Conservation (phyloP, 1,140 invertebrate genomes). For the Drosophila arawakana region DNA sequence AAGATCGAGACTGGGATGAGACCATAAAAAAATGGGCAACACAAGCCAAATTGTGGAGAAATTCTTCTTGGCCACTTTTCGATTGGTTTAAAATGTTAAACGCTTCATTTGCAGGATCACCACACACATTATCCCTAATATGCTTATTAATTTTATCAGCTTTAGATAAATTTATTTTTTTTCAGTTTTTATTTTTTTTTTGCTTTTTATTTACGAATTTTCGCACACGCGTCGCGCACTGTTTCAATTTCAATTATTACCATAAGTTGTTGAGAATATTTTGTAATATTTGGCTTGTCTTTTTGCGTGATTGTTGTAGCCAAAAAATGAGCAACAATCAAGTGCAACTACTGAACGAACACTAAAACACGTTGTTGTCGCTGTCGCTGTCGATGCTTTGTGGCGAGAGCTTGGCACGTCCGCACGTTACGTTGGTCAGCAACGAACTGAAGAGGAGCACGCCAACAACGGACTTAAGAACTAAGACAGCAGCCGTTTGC, state of each 20-base stretch:
- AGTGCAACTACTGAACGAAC: constrained; percentile 54
- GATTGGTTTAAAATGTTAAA: constrained; percentile 33
- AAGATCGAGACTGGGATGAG: constrained; percentile 21
- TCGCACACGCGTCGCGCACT: constrained; percentile 68
- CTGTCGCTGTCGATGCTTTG: constrained; percentile 11
- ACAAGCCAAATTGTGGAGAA: constrained; percentile 31
- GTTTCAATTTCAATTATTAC: constrained; percentile 19
- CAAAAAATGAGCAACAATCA: constrained; percentile 42
- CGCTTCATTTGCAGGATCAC: constrained; percentile 45
- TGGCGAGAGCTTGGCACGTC: constrained; percentile 81
- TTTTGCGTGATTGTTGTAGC: constrained; percentile 44
- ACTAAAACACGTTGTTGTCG: constrained; percentile 35
- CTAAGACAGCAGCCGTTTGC: constrained; percentile 72
- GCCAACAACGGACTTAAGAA: constrained; percentile 84
- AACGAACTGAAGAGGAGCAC: constrained; percentile 84
- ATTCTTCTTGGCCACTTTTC: constrained; percentile 33
- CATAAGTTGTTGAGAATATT: constrained; percentile 42
- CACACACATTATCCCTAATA: constrained; percentile 40
- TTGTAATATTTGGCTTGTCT: constrained; percentile 25
- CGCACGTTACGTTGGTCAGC: constrained; percentile 84
- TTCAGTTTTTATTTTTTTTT: constrained; percentile 38
- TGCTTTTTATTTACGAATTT: constrained; percentile 27
- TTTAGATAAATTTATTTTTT: constrained; percentile 20
- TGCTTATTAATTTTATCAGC: constrained; percentile 40
- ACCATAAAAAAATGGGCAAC: constrained; percentile 38